phyloP scores from a whole-genome alignment of 2,797 vertebrate species.

The Ctenochaetus hawaiiensis region DNA sequence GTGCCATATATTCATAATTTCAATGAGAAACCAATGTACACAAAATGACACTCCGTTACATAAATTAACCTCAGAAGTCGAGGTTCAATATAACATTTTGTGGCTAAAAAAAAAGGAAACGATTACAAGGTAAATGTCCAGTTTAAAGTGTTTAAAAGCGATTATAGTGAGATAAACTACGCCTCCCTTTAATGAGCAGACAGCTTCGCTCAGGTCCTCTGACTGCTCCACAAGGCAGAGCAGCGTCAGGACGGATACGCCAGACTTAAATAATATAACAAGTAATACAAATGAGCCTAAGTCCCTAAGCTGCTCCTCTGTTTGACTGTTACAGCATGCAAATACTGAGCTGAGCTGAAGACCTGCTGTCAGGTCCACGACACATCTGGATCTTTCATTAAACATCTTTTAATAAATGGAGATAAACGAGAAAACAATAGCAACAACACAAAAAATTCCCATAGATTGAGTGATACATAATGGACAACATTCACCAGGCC shows the following conservation, averaged over 20 bases:
- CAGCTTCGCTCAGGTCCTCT: conserved; percentile 6
- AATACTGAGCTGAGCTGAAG: background rate
- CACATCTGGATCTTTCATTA: conserved; percentile 2
- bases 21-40: background rate
- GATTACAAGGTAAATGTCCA: background rate
- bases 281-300: background rate
- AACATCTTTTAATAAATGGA: conserved; percentile 17
- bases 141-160: background rate
- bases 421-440: conserved; percentile 30
- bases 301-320: background rate
- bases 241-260: conserved; percentile 11
- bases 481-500: conserved; percentile 26
- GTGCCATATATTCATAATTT: background rate
- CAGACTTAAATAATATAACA: background rate
- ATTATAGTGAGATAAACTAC: background rate
- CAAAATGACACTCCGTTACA: conserved; percentile 4
- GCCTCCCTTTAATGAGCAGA: conserved; percentile 8
- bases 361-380: background rate
- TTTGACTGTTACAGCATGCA: conserved; percentile 20
- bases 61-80: background rate
- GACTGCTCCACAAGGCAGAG: background rate
- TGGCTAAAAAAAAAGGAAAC: background rate
- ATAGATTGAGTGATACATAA: conserved; percentile 2
- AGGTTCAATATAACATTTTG: background rate
- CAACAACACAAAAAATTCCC: conserved; percentile 14